A percentile compares a stretch with the other conserved stretches of the same genome.
These are phyloP conservation scores for Craseonycteris thonglongyai DNA, from an alignment of 2,113 vertebrate genomes.

Conservation along the genomic window DNA sequence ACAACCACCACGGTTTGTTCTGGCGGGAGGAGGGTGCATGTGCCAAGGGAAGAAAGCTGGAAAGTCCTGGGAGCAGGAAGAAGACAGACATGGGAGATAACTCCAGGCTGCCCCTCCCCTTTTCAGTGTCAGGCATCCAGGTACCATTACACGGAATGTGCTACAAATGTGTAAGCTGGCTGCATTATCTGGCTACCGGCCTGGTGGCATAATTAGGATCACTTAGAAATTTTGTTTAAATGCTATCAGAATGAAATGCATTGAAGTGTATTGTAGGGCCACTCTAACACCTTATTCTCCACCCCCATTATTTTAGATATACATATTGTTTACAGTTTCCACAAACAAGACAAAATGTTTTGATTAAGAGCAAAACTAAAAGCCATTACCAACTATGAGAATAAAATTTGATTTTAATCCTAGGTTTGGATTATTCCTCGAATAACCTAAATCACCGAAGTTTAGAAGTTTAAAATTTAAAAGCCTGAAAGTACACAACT, in stretches of 20 bases:
- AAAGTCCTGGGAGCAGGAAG: background rate
- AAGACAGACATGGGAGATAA: background rate
- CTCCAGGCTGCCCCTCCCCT: background rate
- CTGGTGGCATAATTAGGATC: background rate
- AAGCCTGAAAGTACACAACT: background rate
- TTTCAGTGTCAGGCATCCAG: background rate
- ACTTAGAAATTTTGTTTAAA: background rate
- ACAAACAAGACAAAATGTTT: background rate
- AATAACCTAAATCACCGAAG: background rate
- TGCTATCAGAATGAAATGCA: background rate
- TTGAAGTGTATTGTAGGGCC: background rate
- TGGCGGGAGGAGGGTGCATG: rapidly evolving
- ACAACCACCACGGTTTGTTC: background rate
- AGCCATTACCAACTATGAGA: background rate
- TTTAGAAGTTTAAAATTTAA: background rate
- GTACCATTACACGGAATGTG: background rate
- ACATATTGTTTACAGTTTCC: background rate
- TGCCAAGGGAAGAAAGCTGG: background rate
- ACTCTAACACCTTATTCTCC: too few relatives aligned
- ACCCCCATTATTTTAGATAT: background rate
- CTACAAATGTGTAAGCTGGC: background rate
- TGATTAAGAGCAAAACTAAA: background rate
- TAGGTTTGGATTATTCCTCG: background rate
- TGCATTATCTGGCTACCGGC: background rate
- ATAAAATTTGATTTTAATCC: background rate